These are phyloP conservation scores for Nannobrachium achirus DNA, from an alignment of 2,113 vertebrate species.

Conservation along the genomic window DNA sequence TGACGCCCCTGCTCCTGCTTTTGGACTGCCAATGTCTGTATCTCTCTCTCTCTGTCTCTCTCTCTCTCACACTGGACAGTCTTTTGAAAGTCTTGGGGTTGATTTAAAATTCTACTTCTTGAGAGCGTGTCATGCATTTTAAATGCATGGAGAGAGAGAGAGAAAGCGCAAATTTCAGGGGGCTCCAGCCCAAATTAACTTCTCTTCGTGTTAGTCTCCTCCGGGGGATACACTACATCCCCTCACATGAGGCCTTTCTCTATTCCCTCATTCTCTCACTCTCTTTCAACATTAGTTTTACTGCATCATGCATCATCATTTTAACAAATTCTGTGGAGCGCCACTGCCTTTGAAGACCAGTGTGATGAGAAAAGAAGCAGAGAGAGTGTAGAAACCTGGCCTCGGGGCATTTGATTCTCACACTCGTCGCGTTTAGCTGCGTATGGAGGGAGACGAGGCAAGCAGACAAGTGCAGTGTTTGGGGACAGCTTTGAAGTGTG, in stretches of 20 bases:
- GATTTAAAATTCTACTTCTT: constrained; percentile 79
- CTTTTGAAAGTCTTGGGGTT: constrained; percentile 72
- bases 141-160: constrained; percentile 68
- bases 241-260: constrained; percentile 39
- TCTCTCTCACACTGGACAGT: constrained; percentile 59
- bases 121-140: constrained; percentile 77
- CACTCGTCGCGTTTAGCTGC: constrained; percentile 65
- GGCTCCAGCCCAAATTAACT: constrained; percentile 70
- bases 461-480: constrained; percentile 73
- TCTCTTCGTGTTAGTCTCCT: constrained; percentile 57
- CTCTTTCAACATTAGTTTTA: constrained; percentile 78
- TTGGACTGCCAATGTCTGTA: too few species aligned
- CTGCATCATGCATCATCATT: constrained; percentile 76
- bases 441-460: constrained; percentile 51
- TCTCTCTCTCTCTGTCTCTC: not conserved
- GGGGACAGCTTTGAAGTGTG: constrained; percentile 80
- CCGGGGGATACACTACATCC: constrained; percentile 42
- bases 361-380: constrained; percentile 70
- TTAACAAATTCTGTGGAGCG: constrained; percentile 71
- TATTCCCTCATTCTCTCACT: constrained; percentile 57
- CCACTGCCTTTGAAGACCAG: constrained; percentile 72
- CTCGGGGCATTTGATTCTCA: constrained; percentile 67
- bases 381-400: constrained; percentile 64
- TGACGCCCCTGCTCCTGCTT: too few species aligned
- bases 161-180: constrained; percentile 38